Evolutionary conservation across 2,888 invertebrate genomes (phyloP).

Genomic region (Netelia virgata): DNA sequence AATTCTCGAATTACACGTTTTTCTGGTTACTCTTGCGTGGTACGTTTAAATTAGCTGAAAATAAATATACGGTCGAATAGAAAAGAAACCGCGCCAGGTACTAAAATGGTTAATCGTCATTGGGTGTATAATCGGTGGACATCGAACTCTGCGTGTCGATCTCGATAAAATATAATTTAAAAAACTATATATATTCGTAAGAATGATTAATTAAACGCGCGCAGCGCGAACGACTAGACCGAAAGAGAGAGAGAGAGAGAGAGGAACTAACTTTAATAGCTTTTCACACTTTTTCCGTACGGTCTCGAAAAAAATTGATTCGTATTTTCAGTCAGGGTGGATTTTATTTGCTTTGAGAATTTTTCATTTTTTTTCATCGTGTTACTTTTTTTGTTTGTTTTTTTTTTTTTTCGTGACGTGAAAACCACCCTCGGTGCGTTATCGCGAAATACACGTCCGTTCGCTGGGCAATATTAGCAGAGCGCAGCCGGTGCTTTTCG

Average conservation of each 20-base stretch:
- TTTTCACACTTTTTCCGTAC: constrained; percentile 42
- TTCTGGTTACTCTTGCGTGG: not conserved
- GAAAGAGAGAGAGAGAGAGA: constrained; percentile 10
- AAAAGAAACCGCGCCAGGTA: constrained; percentile 12
- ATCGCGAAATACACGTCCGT: constrained; percentile 60
- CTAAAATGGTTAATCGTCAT: constrained; percentile 22
- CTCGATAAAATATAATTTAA: constrained; percentile 61
- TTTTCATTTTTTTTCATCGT: constrained; percentile 31
- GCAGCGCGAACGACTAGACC: constrained; percentile 9
- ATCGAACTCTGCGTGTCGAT: constrained; percentile 60
- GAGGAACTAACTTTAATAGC: constrained; percentile 42
- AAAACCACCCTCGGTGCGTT: constrained; percentile 30
- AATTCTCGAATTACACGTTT: constrained; percentile 14
- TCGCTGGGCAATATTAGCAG: constrained; percentile 74
- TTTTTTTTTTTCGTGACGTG: constrained; percentile 24
- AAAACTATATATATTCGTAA: constrained; percentile 48
- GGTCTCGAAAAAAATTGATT: constrained; percentile 19
- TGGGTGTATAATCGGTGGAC: constrained; percentile 26
- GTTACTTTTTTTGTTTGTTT: constrained; percentile 5
- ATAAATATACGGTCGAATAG: not conserved
- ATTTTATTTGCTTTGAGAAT: not conserved
- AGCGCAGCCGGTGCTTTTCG: constrained; percentile 73
- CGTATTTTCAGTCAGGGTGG: constrained; percentile 16
- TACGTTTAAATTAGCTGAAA: not conserved
- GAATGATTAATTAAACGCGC: constrained; percentile 60